Evolutionary conservation across 2,113 vertebrate genomes (phyloP).

Genomic region (Campylomormyrus tamandua): DNA sequence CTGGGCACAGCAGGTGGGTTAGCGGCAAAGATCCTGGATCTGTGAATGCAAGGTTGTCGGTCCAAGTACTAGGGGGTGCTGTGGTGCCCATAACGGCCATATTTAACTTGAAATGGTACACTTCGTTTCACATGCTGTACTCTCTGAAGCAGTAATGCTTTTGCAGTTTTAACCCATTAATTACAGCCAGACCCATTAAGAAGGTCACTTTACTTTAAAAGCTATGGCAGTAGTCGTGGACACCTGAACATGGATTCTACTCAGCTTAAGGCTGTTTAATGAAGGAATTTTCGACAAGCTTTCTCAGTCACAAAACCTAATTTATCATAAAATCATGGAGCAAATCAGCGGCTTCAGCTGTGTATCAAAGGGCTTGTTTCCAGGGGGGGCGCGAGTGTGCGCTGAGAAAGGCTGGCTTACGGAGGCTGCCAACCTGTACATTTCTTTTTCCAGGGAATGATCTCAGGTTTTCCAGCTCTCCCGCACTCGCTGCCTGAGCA

Average conservation of each 20-base stretch:
- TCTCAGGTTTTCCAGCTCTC: conserved; percentile 26
- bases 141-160: neutral
- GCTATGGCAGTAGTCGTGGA: too few species aligned
- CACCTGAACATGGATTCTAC: neutral
- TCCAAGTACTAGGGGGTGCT: neutral
- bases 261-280: neutral
- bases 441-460: conserved; percentile 18
- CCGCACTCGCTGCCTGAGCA: conserved; percentile 3
- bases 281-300: neutral
- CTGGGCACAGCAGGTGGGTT: neutral
- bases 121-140: neutral
- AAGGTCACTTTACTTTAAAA: neutral
- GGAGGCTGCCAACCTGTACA: neutral
- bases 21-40: too few species aligned
- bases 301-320: neutral
- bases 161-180: neutral
- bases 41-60: neutral
- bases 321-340: neutral
- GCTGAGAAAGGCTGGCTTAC: neutral
- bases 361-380: neutral
- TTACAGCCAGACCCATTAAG: neutral
- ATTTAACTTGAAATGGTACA: neutral
- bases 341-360: neutral
- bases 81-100: neutral
- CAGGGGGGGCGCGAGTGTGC: neutral